Conservation (phyloP, 2,888 invertebrate genomes). For the Euzetes globulus region DNA sequence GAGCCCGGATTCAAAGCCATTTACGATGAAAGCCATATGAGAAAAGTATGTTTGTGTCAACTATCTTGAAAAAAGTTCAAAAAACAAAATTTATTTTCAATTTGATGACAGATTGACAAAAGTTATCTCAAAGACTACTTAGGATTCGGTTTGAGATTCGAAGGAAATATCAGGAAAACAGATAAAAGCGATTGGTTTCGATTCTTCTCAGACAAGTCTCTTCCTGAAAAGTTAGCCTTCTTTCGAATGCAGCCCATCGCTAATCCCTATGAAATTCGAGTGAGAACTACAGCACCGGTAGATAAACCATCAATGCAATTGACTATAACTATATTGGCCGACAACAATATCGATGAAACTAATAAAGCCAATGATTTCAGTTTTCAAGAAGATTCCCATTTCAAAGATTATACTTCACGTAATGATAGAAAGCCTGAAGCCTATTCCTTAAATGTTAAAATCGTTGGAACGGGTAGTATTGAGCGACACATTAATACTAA, state of each 20-base stretch:
- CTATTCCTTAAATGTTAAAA: slow-evolving; percentile 20
- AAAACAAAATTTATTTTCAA: neutral
- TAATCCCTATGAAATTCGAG: slow-evolving; percentile 36
- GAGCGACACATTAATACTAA: slow-evolving; percentile 35
- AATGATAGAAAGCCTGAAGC: neutral
- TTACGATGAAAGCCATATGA: slow-evolving; percentile 14
- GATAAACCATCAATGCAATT: slow-evolving; percentile 31
- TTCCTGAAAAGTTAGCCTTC: slow-evolving; percentile 38
- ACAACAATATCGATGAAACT: neutral
- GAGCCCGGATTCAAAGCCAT: slow-evolving; percentile 35
- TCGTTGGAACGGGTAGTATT: slow-evolving; percentile 33
- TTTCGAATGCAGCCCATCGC: slow-evolving; percentile 38
- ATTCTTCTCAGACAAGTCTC: slow-evolving; percentile 37
- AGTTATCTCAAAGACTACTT: slow-evolving; percentile 35
- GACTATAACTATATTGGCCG: neutral
- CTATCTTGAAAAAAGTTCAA: neutral
- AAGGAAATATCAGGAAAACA: slow-evolving; percentile 35
- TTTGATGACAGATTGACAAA: slow-evolving; percentile 20
- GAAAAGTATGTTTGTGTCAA: slow-evolving; percentile 30
- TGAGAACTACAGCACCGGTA: neutral
- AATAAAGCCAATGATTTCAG: neutral
- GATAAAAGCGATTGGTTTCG: slow-evolving; percentile 35
- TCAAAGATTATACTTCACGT: slow-evolving; percentile 4
- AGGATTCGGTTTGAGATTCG: slow-evolving; percentile 37
- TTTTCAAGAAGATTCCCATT: neutral